Base-by-base conservation (phyloP, 2,113 vertebrate genomes). In the Vicugna pacos region DNA sequence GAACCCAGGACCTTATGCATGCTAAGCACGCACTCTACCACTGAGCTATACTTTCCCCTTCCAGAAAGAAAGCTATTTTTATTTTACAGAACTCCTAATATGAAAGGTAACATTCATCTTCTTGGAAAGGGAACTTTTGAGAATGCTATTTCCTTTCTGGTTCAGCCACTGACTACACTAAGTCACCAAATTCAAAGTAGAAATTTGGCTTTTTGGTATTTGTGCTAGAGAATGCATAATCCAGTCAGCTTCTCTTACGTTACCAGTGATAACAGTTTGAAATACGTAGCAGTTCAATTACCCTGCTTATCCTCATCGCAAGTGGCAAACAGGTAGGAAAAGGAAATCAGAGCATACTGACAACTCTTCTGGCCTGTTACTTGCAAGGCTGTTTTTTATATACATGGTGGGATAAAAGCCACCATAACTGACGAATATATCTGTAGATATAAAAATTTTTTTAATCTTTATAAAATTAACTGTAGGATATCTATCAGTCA, bases 371-470 rank as follows among this genome's bases (percentile, higher is more conserved):
- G 35, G 56, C 22, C 24, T 20, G 87, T 30, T 58, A 35, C 56
- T 7, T 56, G 32, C 92, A 94, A 94, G 82, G 83, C 58, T 76
- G 32, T 81, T 56, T 69, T 90, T 50, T 77, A 94, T 81, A 75
- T 22, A 79, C 20, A 83, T 0, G 11, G 82, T 28, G 62, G 60
- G 75, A 82, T n/a, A 89, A 85, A 95, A 79, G 72, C 79, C 77
- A n/a, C 92, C 46, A 0, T 28, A 64, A 30, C 20, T 50, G n/a
- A 65, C 82, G 54, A 54, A 8, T 54, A 0, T 8, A 22, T 64
- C 50, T 87, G 58, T 46, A 79, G 91, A 85, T 89, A 94, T 1
- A 82, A 85, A 91, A 93, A 62, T 0, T 11, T 83, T 77, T 93
- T 67, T 58, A 35, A 94, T 42, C 84, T 73, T 65, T 35, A 26